Conservation (phyloP, 1,140 invertebrate genomes). For the Hydropsyche tenuis region DNA sequence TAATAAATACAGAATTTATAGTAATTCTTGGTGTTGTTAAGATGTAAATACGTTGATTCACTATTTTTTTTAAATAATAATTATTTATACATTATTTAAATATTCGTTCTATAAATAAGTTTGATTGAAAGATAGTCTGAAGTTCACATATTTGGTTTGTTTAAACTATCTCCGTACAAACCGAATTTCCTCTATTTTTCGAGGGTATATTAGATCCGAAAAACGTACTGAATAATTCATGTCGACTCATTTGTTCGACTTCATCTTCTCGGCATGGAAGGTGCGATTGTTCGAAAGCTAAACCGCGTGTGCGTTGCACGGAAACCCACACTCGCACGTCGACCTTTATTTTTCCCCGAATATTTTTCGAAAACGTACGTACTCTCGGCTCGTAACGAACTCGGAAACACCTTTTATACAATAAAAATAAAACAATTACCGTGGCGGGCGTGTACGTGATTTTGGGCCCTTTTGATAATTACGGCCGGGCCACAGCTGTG, state of each 20-base stretch:
- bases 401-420: slow-evolving; percentile 26
- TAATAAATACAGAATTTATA: no score
- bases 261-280: neutral
- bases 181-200: no score
- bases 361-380: no score
- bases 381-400: slow-evolving; percentile 15
- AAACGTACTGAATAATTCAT: slow-evolving; percentile 16
- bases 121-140: no score
- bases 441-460: slow-evolving; percentile 22
- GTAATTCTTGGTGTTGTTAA: no score
- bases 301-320: neutral
- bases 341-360: neutral
- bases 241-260: slow-evolving; percentile 12
- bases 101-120: no score
- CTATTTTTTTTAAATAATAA: no score
- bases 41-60: no score
- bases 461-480: slow-evolving; percentile 29
- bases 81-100: no score
- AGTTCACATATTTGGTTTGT: no score
- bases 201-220: no score
- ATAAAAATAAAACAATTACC: slow-evolving; percentile 30
- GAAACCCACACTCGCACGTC: neutral
- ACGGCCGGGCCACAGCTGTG: slow-evolving; percentile 14
- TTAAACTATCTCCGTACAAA: no score
- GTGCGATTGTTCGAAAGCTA: neutral